These are phyloP conservation scores for Napeogenes sylphis DNA, from an alignment of 2,888 invertebrate genomes.

Conservation along the genomic window DNA sequence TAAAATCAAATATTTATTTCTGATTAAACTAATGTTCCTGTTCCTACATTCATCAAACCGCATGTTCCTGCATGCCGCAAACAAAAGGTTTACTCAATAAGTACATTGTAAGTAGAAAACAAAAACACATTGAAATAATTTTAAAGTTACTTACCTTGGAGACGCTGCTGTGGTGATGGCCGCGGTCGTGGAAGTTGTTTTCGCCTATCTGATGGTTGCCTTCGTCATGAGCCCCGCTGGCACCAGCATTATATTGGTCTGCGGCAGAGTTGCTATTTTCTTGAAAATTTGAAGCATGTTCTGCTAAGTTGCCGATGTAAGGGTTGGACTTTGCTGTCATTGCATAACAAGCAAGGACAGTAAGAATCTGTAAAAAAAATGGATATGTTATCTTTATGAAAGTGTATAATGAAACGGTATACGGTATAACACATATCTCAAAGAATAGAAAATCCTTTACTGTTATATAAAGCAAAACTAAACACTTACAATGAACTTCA, in stretches of 20 bases:
- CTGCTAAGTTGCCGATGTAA: not conserved
- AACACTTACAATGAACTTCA: slow-evolving; percentile 6
- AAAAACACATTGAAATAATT: not conserved
- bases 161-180: slow-evolving; percentile 14
- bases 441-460: not conserved
- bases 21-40: too few relatives aligned
- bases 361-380: not conserved
- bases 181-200: slow-evolving; percentile 11
- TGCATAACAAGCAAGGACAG: not conserved
- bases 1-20: too few relatives aligned
- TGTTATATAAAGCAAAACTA: not conserved
- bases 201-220: slow-evolving; percentile 6
- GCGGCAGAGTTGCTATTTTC: not conserved
- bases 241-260: slow-evolving; percentile 3
- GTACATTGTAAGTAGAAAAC: too few relatives aligned
- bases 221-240: not conserved
- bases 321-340: not conserved
- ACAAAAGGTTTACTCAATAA: not conserved
- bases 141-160: slow-evolving; percentile 7
- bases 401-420: not conserved
- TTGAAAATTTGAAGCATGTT: not conserved
- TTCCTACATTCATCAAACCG: too few relatives aligned
- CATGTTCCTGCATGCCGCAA: too few relatives aligned
- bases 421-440: too few relatives aligned
- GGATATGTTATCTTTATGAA: not conserved